These are phyloP conservation scores for Drosophila sp. DNA, from an alignment of 1,140 invertebrate genomes.

Conservation along the genomic window DNA sequence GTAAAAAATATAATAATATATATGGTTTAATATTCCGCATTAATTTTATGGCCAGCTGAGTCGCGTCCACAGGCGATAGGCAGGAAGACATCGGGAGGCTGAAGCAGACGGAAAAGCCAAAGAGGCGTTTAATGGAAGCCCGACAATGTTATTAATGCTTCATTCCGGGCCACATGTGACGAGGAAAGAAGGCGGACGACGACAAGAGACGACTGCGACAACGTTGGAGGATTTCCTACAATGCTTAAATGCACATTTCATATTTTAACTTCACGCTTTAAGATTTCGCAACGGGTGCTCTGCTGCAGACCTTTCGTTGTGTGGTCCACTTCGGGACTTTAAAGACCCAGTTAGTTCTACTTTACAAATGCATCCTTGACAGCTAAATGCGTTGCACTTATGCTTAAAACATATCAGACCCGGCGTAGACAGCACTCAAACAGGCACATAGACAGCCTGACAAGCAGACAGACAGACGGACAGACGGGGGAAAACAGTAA, in stretches of 20 bases:
- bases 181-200: background rate
- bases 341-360: slow-evolving; percentile 50
- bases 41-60: slow-evolving; percentile 67
- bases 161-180: slow-evolving; percentile 47
- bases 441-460: slow-evolving; percentile 23
- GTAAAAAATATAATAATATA: slow-evolving; percentile 53
- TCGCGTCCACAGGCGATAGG: slow-evolving; percentile 16
- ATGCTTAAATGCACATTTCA: slow-evolving; percentile 61
- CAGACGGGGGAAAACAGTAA: background rate
- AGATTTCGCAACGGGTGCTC: slow-evolving; percentile 57
- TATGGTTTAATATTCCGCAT: slow-evolving; percentile 61
- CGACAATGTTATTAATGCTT: slow-evolving; percentile 62
- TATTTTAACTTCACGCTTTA: slow-evolving; percentile 65
- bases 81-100: background rate
- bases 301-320: slow-evolving; percentile 33
- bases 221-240: slow-evolving; percentile 35
- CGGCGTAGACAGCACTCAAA: slow-evolving; percentile 74
- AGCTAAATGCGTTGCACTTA: slow-evolving; percentile 81
- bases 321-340: slow-evolving; percentile 69
- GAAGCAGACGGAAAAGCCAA: slow-evolving; percentile 28
- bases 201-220: slow-evolving; percentile 29
- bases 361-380: slow-evolving; percentile 64
- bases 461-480: background rate
- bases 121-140: slow-evolving; percentile 65
- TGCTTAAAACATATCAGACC: slow-evolving; percentile 79